Evolutionary conservation across 2,888 invertebrate genomes (phyloP), one percentile per base, ranked within the genome.

Genomic region (Drosophila peninsularis): DNA sequence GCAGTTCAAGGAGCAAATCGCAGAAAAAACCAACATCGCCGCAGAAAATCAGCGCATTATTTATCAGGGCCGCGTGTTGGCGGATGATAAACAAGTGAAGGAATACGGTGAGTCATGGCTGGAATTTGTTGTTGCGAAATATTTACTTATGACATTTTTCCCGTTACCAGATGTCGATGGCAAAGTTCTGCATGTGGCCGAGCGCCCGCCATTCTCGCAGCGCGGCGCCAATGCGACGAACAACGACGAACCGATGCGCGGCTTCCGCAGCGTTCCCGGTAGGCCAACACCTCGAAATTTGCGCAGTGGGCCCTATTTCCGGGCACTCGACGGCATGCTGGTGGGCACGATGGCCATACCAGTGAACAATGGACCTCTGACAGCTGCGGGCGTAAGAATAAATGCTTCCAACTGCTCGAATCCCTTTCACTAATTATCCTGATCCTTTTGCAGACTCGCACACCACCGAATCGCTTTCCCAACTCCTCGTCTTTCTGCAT

Each of bases 121-220:
- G 11, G 27, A 6, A 57, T 6, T n/a, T 37, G 50, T 50, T 21
- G n/a, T 34, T 19, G 4, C 6, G 10, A 24, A 10, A 39, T 27
- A 36, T 42, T 52, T 10, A 52, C 30, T n/a, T 11, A n/a, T 32
- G 7, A 10, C 19, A 34, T n/a, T 5, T 5, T 24, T 3, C 27
- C 5, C 27, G 4, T 10, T n/a, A 21, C 1, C 90, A 97, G 98
- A 96, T 93, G 96, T 98, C 27, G 94, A 97, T 91, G 98, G 97
- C 2, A 98, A 98, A 93, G 98, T 98, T 36, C 95, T 98, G 57
- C 98, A 98, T 92, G 94, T 98, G 90, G 98, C 98, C 19, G 96
- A 97, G 91, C 94, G 97, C 30, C 95, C 97, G 5, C 98, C 98
- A 0, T 98, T 98, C 1, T 93, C 93, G 53, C 84, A 92, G 39